Base-by-base conservation (phyloP, 2,888 invertebrate genomes). In the Embidobia sp. region DNA sequence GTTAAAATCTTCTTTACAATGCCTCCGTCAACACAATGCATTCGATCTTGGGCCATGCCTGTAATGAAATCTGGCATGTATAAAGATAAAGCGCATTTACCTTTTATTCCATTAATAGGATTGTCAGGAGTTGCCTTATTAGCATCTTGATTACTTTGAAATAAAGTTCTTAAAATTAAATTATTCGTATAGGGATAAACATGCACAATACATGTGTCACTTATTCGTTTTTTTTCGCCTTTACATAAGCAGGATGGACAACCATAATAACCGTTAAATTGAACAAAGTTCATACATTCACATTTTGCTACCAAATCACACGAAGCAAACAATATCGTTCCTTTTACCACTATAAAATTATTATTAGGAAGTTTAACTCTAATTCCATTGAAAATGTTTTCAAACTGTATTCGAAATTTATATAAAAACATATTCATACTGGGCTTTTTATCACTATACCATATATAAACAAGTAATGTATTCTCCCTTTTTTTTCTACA, bases 21-120 rank as follows among this genome's bases (percentile, higher is more conserved):
- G 4, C 79, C 79, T 8, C 75, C 69, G 10, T 79, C 77, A 42
- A 79, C 64, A 16, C 61, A 22, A 66, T 80, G 79, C 79, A 81
- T 80, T n/a, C 63, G 19, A 40, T 79, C 79, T 27, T 77, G 57
- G 0, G 29, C 80, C 11, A 73, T 59, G 2, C 79, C 73, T 51
- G 31, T 18, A 0, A 78, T 55, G 42, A 74, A 79, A 61, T 78
- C 64, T 16, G 69, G 77, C 77, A 80, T 78, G 1, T 70, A 6
- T 31, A 22, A 46, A 5, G 78, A 78, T 0, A 76, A 51, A 44
- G 15, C 22, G 3, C 46, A 49, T n/a, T 61, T 61, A 3, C 70
- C 79, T 48, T 76, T 79, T 19, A 77, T 46, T 1, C 76, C 76
- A 18, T 40, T 61, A 5, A 66, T 22, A 29, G 70, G 76, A 5